These are phyloP conservation scores for Anabas testudineus DNA, from an alignment of 2,797 vertebrate genomes.

Conservation along the genomic window DNA sequence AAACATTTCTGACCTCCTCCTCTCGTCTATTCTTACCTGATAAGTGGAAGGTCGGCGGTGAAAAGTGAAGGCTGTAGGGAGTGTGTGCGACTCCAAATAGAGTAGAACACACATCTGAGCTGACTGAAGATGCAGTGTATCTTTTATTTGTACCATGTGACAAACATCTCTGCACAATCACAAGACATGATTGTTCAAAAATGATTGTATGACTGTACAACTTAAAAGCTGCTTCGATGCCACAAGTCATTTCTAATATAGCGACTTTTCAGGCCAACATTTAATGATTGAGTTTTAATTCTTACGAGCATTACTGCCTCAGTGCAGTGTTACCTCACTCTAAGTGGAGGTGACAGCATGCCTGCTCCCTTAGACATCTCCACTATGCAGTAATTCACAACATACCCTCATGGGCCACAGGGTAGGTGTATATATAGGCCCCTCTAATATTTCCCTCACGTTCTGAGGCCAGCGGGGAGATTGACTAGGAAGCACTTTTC, in stretches of 20 bases:
- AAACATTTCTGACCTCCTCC: slow-evolving; percentile 38
- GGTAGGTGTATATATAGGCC: slow-evolving; percentile 67
- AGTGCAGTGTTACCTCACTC: slow-evolving; percentile 27
- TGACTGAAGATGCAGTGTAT: slow-evolving; percentile 7
- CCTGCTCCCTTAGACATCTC: slow-evolving; percentile 67
- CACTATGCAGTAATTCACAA: slow-evolving; percentile 72
- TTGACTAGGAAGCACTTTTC: slow-evolving; percentile 46
- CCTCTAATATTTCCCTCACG: slow-evolving; percentile 59
- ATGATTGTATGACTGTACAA: no score
- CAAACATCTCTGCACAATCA: background rate
- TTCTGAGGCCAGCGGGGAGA: slow-evolving; percentile 45
- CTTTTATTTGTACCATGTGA: slow-evolving; percentile 5
- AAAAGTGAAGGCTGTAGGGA: slow-evolving; percentile 46
- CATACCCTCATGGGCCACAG: slow-evolving; percentile 57
- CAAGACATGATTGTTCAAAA: no score
- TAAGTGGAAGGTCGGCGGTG: slow-evolving; percentile 52
- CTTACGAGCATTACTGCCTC: background rate
- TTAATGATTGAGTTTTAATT: slow-evolving; percentile 32
- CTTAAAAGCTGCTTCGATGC: slow-evolving; percentile 2
- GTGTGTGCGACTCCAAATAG: background rate
- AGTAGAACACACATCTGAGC: no score
- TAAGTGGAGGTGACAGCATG: slow-evolving; percentile 48
- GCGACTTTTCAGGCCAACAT: slow-evolving; percentile 15
- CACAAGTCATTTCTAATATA: background rate
- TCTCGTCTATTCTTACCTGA: slow-evolving; percentile 55